Evolutionary conservation across 2,113 vertebrate species (phyloP).

Genomic region (Tiliqua scincoides): DNA sequence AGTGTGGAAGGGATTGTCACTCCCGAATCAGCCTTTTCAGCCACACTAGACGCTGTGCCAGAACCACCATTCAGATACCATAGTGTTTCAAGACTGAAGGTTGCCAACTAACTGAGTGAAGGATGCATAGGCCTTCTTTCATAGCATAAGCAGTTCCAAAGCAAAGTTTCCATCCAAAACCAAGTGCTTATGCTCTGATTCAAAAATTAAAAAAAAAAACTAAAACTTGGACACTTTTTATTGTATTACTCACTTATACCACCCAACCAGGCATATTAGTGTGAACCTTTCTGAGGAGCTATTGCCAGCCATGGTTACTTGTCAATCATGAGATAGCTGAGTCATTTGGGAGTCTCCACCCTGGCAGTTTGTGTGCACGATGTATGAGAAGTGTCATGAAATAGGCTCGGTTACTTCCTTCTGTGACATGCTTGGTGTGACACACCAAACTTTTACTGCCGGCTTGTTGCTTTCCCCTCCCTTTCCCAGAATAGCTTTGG

Average conservation of each 20-base stretch:
- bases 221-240: neutral
- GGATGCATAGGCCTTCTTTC: neutral
- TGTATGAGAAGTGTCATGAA: neutral
- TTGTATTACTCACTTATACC: accelerated
- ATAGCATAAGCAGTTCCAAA: neutral
- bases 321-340: constrained; percentile 12
- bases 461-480: constrained; percentile 46
- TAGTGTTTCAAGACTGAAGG: too few species aligned
- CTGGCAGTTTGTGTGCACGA: neutral
- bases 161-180: neutral
- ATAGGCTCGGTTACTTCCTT: neutral
- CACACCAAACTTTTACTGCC: neutral
- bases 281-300: neutral
- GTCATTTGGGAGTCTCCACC: constrained; percentile 19
- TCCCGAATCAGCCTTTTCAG: too few species aligned
- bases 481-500: neutral
- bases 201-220: too few species aligned
- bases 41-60: too few species aligned
- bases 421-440: accelerated
- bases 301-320: neutral
- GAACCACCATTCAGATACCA: too few species aligned
- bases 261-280: neutral
- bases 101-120: neutral
- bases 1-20: too few species aligned
- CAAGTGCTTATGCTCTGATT: neutral